phyloP scores from a whole-genome alignment of 2,797 vertebrate species.

The Lacerta bilineata region DNA sequence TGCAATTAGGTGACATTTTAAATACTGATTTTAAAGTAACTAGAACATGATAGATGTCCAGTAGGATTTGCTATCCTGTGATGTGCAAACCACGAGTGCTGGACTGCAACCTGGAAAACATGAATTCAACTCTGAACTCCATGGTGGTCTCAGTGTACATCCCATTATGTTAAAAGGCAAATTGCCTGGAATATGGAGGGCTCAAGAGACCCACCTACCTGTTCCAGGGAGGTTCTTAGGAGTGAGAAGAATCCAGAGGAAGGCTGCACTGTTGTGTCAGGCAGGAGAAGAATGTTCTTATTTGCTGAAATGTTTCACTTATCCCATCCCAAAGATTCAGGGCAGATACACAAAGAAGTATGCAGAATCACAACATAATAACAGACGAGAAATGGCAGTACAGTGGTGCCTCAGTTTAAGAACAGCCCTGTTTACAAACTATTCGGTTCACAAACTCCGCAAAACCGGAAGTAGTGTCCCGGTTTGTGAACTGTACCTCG shows the following conservation, averaged over 20 bases:
- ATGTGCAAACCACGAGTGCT: background rate
- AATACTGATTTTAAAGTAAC: slow-evolving; percentile 1
- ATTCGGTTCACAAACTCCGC: too few relatives aligned
- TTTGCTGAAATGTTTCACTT: background rate
- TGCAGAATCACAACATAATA: background rate
- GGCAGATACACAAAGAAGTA: background rate
- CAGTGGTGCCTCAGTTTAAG: background rate
- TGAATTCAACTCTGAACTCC: background rate
- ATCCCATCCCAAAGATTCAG: background rate
- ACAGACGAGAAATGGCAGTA: background rate
- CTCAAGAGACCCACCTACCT: background rate
- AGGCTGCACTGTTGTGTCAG: background rate
- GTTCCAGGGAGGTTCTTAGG: background rate
- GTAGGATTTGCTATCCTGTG: background rate
- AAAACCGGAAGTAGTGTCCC: too few relatives aligned
- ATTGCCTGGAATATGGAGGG: background rate
- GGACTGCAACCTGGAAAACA: background rate
- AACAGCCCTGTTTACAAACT: too few relatives aligned
- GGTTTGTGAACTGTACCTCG: too few relatives aligned
- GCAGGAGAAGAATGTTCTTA: background rate
- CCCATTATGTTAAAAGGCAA: background rate
- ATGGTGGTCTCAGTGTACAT: background rate
- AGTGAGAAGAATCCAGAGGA: background rate
- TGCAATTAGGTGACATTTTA: background rate
- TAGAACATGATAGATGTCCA: background rate